Evolutionary conservation across 53 echinoderm and acorn worm species (phyloP).

Genomic region (Paracentrotus lividus): DNA sequence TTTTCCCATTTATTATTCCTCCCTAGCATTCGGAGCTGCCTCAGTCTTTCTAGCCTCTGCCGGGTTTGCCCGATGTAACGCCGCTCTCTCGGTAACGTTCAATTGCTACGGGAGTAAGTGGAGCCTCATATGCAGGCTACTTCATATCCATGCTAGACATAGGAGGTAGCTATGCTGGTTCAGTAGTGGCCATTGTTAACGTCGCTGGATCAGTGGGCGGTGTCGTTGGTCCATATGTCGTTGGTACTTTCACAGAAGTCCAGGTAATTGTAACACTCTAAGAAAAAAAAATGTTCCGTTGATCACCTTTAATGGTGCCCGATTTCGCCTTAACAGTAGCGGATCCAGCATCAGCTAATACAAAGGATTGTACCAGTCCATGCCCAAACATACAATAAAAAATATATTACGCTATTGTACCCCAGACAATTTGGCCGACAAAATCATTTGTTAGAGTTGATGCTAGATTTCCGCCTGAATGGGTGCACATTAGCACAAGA

Average conservation of each 20-base stretch:
- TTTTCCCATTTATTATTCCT: too few species aligned
- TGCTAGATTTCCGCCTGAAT: too few species aligned
- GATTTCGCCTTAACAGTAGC: too few species aligned
- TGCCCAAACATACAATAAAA: too few species aligned
- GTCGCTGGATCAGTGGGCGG: constrained; percentile 58
- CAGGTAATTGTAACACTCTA: constrained; percentile 43
- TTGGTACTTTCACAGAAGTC: constrained; percentile 66
- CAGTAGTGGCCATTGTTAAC: constrained; percentile 67
- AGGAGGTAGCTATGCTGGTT: constrained; percentile 68
- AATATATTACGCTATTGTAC: too few species aligned
- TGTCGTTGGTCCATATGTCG: constrained; percentile 66
- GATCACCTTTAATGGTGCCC: too few species aligned
- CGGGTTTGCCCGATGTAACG: constrained; percentile 81
- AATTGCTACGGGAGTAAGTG: constrained; percentile 62
- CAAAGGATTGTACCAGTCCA: too few species aligned
- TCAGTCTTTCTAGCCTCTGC: constrained; percentile 72
- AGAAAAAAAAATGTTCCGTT: too few species aligned
- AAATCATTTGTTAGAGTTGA: too few species aligned
- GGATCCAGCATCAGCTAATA: too few species aligned
- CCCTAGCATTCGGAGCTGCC: constrained; percentile 71
- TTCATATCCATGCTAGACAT: constrained; percentile 74
- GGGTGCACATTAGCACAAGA: too few species aligned
- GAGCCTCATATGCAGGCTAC: constrained; percentile 71
- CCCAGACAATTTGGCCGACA: too few species aligned
- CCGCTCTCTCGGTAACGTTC: constrained; percentile 67